Base-by-base conservation (phyloP, 2,888 invertebrate genomes). In the Phaedon cochleariae region DNA sequence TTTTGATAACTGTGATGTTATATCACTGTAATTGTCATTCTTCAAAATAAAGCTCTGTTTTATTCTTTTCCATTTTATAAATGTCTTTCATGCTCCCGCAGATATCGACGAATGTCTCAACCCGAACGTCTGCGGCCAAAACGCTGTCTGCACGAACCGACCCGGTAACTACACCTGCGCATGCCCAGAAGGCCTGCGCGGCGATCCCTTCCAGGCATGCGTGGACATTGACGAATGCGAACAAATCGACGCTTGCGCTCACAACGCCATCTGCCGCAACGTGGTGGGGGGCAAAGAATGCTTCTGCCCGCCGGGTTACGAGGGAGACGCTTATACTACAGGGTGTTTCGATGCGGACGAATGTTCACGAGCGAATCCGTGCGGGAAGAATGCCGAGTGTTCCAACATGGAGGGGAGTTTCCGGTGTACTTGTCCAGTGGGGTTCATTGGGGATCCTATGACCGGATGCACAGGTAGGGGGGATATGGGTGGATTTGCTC, bases 71-170 rank as follows among this genome's bases (percentile, higher is more conserved):
- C n/a, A n/a, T n/a, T n/a, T n/a, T n/a, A n/a, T n/a, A n/a, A n/a
- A n/a, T n/a, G n/a, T 1, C 15, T 57, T 15, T 53, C 9, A 2
- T 1, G 10, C 1, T 0, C 9, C 15, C 21, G 15, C 85, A 90
- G 96, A 97, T 86, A 90, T 96, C 73, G 90, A 97, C 82, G 96
- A 97, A 87, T 97, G 96, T 85, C 85, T 86, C 78, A 87, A 90
- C 81, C 91, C 93, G 54, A 90, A 90, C 76, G 90, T 92, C 71
- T 96, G 96, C 80, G 96, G 95, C 67, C 85, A 86, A 61, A 92
- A 94, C 79, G 90, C 96, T 46, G 80, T 91, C 59, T 96, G 96
- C 82, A 88, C 89, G 71, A 96, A 96, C 83, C 88, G 88, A 67
- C 91, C 91, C 61, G 96, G 96, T 80, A 96, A 95, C 84, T 95